Conservation (phyloP, 2,797 vertebrate species). For the Tokudaia muenninki region DNA sequence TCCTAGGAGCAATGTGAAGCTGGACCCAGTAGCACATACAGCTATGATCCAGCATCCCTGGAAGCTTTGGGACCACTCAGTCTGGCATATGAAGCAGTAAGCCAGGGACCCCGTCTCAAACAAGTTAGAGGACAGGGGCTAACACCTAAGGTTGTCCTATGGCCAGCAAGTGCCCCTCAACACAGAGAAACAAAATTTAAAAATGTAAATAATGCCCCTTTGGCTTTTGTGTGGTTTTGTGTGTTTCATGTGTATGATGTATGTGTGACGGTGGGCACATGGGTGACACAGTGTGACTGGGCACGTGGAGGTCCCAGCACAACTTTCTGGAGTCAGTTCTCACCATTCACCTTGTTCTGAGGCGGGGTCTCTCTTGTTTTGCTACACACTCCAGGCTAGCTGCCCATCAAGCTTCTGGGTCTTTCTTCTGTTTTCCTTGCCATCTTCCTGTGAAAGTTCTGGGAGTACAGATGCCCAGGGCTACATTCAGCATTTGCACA, state of each 20-base stretch:
- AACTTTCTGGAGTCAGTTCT: neutral
- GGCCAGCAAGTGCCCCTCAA: neutral
- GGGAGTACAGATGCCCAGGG: neutral
- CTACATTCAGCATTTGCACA: neutral
- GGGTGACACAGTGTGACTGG: too few relatives aligned
- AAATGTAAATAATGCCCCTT: neutral
- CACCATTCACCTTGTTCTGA: neutral
- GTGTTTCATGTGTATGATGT: neutral
- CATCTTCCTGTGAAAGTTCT: neutral
- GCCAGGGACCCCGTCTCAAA: too few relatives aligned
- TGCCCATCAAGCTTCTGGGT: neutral
- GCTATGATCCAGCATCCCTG: neutral
- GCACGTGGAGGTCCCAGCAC: neutral
- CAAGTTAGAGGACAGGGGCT: neutral
- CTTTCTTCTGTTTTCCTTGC: too few relatives aligned
- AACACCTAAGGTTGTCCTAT: neutral
- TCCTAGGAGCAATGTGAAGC: neutral
- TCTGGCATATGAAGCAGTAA: neutral
- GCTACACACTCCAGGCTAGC: neutral
- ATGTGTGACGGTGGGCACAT: neutral
- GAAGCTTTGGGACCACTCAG: too few relatives aligned
- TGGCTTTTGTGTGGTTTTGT: constrained; percentile 24
- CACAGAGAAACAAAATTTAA: neutral
- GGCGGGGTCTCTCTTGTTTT: neutral
- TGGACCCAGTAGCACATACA: neutral